Conservation (phyloP, 2,113 vertebrate genomes). For the Nannospalax galili region DNA sequence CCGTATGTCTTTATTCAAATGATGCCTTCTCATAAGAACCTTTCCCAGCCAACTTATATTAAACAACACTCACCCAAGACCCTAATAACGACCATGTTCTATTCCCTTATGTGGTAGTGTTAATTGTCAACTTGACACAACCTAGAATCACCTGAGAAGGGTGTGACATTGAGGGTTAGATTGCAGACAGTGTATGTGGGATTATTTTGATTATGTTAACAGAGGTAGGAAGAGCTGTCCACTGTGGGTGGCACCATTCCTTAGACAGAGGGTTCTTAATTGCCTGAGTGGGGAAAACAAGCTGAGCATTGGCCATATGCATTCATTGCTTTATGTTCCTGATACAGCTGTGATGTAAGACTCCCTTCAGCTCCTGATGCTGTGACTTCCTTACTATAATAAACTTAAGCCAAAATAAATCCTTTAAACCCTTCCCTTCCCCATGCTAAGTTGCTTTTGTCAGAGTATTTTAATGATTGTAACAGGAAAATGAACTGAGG, state of each 20-base stretch:
- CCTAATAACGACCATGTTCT: background rate
- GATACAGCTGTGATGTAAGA: background rate
- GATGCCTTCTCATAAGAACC: background rate
- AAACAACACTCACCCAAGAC: background rate
- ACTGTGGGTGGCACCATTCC: background rate
- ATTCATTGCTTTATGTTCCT: background rate
- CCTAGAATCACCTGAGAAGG: background rate
- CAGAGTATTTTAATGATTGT: background rate
- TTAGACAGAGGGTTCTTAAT: background rate
- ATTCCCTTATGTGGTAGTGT: background rate
- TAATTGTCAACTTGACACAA: background rate
- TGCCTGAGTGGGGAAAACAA: background rate
- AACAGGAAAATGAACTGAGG: background rate
- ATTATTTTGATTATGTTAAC: background rate
- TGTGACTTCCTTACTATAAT: background rate
- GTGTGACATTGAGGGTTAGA: background rate
- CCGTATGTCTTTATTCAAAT: background rate
- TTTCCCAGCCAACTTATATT: background rate
- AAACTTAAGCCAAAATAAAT: background rate
- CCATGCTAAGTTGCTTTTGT: background rate
- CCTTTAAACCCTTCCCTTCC: background rate
- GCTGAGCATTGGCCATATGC: too few relatives aligned
- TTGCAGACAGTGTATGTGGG: too few relatives aligned
- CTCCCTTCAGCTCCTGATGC: background rate
- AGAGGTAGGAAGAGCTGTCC: too few relatives aligned